Base-by-base conservation (phyloP, 1,140 invertebrate genomes). In the Metopolophium dirhodum region DNA sequence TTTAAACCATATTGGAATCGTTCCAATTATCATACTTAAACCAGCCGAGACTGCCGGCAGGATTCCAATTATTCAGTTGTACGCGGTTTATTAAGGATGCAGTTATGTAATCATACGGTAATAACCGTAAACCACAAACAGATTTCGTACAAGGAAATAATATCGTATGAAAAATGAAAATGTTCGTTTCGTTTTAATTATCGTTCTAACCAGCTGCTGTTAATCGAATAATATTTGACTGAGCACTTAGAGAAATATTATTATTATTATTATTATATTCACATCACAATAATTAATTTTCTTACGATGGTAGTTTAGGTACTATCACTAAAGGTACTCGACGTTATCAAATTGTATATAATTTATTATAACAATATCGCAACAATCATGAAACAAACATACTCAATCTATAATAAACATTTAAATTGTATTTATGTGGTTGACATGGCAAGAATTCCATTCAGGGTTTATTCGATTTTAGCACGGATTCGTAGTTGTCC, bases 11-110 rank as follows among this genome's bases (percentile, higher is more conserved):
- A 11, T 54, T 77, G 61, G 61, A 35, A 77, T n/a, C 61, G 61
- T 77, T 77, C 61, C 61, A 77, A 77, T 77, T n/a, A n/a, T 77
- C 61, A 77, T n/a, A 77, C 61, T 77, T n/a, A n/a, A 77, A n/a
- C 61, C n/a, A 18, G 61, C 61, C 61, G 14, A 35, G 61, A 77
- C n/a, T 77, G 61, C 30, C 61, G 61, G 61, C 61, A 77, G 61
- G 61, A 77, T 77, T 77, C 61, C 61, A 77, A 77, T 77, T 77
- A 77, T 77, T 77, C 61, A 77, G 61, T 77, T 77, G 30, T 30
- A 77, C n/a, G 61, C 61, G n/a, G n/a, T 77, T 77, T 77, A 77
- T 77, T 77, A 35, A 77, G 61, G 61, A 77, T 77, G 61, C 30
- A 77, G 61, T 77, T 77, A 77, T 77, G 61, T 77, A 77, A 77